phyloP scores from a whole-genome alignment of 2,888 invertebrate genomes.

The Tetragonisca angustula region DNA sequence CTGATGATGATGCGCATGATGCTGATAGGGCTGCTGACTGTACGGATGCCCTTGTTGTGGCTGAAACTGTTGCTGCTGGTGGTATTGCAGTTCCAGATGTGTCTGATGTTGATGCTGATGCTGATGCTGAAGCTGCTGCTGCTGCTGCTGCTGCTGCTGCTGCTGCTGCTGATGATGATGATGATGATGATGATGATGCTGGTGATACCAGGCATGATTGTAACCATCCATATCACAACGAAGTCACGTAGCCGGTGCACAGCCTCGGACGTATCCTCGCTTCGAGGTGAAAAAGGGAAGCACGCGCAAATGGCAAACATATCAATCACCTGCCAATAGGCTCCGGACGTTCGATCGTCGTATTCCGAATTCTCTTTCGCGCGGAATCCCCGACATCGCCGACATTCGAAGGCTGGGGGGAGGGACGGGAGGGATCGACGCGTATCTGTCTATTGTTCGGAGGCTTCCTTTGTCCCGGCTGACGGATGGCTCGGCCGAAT shows the following conservation, averaged over 20 bases:
- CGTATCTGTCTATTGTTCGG: slow-evolving; percentile 57
- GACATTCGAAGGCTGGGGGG: slow-evolving; percentile 8
- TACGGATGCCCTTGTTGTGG: slow-evolving; percentile 71
- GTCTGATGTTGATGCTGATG: slow-evolving; percentile 51
- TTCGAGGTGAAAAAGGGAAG: slow-evolving; percentile 56
- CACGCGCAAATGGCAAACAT: slow-evolving; percentile 67
- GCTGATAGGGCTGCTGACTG: slow-evolving; percentile 73
- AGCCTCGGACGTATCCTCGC: slow-evolving; percentile 55
- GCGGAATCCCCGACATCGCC: slow-evolving; percentile 59
- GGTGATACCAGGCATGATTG: slow-evolving; percentile 69
- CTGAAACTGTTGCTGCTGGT: slow-evolving; percentile 62
- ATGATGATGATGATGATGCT: slow-evolving; percentile 58
- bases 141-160: slow-evolving; percentile 39
- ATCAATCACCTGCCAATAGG: slow-evolving; percentile 72
- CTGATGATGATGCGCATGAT: slow-evolving; percentile 77
- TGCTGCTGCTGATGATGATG: slow-evolving; percentile 63
- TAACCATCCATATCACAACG: slow-evolving; percentile 71
- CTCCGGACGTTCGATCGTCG: slow-evolving; percentile 55
- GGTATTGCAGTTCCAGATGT: slow-evolving; percentile 54
- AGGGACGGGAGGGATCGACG: background rate
- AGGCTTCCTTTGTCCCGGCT: slow-evolving; percentile 50
- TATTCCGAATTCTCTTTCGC: slow-evolving; percentile 59
- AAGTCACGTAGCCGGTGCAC: slow-evolving; percentile 58
- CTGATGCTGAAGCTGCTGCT: slow-evolving; percentile 53
- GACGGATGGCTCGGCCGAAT: slow-evolving; percentile 52